phyloP scores from a whole-genome alignment of 92 coral and sea anemone genomes.

The Meandrina meandrites region DNA sequence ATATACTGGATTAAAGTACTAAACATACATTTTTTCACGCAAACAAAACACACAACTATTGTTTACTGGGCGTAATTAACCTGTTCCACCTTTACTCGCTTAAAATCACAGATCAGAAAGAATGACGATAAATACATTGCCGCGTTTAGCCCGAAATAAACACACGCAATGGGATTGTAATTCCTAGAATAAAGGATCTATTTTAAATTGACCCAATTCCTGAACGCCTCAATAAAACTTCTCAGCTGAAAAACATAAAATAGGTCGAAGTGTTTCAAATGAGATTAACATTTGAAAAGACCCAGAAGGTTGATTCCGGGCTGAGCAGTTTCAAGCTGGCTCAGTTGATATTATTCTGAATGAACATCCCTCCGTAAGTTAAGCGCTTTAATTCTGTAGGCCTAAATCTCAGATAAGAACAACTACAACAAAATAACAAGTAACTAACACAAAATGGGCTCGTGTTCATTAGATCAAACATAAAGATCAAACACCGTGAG shows the following conservation, averaged over 20 bases:
- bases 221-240: too few species aligned
- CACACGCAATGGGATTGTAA: background rate
- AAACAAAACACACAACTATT: background rate
- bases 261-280: background rate
- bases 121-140: too few species aligned
- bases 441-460: too few species aligned
- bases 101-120: background rate
- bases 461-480: too few species aligned
- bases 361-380: background rate
- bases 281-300: background rate
- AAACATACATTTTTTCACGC: slow-evolving; percentile 14
- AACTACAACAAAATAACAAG: too few species aligned
- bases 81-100: background rate
- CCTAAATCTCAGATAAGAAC: background rate
- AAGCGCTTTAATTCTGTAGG: background rate
- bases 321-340: background rate
- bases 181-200: background rate
- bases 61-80: background rate
- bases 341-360: background rate
- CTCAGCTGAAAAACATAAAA: background rate
- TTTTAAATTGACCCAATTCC: background rate
- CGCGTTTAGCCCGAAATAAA: background rate
- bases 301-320: too few species aligned
- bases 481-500: too few species aligned
- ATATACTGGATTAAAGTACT: background rate